Base-by-base conservation (phyloP, 2,113 vertebrate genomes). In the Gadus macrocephalus region DNA sequence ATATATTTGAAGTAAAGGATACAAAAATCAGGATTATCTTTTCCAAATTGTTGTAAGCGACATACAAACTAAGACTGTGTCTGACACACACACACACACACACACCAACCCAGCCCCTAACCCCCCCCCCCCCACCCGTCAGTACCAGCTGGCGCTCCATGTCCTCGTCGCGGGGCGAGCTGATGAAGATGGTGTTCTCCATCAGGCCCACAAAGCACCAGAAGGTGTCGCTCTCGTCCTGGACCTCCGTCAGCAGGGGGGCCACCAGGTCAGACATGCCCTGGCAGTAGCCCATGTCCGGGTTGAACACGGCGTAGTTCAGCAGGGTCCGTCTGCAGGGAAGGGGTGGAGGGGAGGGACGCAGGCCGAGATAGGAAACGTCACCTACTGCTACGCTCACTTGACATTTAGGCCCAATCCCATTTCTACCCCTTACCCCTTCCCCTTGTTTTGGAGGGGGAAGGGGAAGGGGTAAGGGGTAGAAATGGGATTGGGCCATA, bases 91-190 rank as follows among this genome's bases (percentile, higher is more conserved):
- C 38, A 5, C 38, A 42, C 42, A 14, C 42, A 19, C n/a, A 9
- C 17, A 66, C 28, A 4, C 2, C 0, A 0, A 1, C 22, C n/a
- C 1, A 11, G 17, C 63, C 55, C 12, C 42, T 12, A 8, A 49
- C 42, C 42, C 42, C 1, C n/a, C 9, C 17, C 59, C 55, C 9
- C 55, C 55, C 19, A 53, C 5, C 59, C 93, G 91, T 90, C 98
- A 96, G 91, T 91, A 99, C 97, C 94, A 99, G 92, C 88, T 99
- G 97, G 66, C 92, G 94, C 88, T 99, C 97, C 97, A 98, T 98
- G 86, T 98, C 96, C 76, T 98, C 96, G 0, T 99, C 97, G 14
- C 95, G 91, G 0, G 97, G 97, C 0, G 95, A 96, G 88, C 97
- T 99, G 90, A 98, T 88, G 80, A 99, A 99, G 86, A 97, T 96